Evolutionary conservation across 2,888 invertebrate species (phyloP), one percentile per base, ranked within the genome.

Genomic region (Drosophila melanocephala): DNA sequence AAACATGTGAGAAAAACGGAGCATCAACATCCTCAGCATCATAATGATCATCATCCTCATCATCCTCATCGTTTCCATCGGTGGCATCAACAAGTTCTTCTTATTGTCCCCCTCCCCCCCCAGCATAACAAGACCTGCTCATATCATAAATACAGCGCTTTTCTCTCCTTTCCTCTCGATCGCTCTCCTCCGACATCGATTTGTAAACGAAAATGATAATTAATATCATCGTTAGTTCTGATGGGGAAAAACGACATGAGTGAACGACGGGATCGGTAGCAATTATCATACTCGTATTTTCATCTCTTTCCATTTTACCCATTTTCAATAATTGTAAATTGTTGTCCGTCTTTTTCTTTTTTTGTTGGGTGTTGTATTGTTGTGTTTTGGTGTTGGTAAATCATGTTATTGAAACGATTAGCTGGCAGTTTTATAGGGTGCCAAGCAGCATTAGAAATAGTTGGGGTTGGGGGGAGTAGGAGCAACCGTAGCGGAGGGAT

Each of bases 371-470:
- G 77, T 77, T 63, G 71, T 72, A 9, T 73, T 75, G 64, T 73
- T 81, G 79, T 79, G 39, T 75, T 76, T 47, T 76, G 76, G 51
- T 79, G 86, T 80, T 79, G 87, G 88, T 86, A 83, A 87, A 83
- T 87, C 88, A 83, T 85, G 88, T 81, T 86, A 88, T 86, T 79
- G 88, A 86, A 86, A 73, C 86, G 84, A 86, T 86, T 86, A 86
- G 88, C 86, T 77, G 84, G 74, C 82, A 79, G 73, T 79, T 85
- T 87, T 87, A 85, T 81, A 72, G 81, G 83, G 87, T 85, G 85
- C 75, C 81, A 79, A 76, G 61, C 69, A 37, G 75, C 61, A 51
- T 35, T 60, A 35, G 16, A 9, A 37, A 33, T 16, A 33, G 51
- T 26, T 32, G 3, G 19, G 16, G 22, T 32, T 2, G 19, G 16